Evolutionary conservation across 2,113 vertebrate species (phyloP).

Genomic region (Collichthys lucidus): DNA sequence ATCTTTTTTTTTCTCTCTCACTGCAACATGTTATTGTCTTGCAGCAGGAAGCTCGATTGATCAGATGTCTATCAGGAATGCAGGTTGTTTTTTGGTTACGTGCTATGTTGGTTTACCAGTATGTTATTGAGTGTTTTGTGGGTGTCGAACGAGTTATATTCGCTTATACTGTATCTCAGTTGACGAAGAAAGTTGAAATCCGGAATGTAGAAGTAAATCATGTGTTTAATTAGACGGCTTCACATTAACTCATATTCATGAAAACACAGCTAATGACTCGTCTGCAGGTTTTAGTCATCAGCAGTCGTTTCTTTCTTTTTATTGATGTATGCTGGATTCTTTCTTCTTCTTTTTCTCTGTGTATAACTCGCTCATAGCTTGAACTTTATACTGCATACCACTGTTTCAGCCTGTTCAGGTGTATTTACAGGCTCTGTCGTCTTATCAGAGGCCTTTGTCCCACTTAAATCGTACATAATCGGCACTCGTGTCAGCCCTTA

Average conservation of each 20-base stretch:
- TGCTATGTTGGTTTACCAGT: slow-evolving; percentile 4
- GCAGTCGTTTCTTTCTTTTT: slow-evolving; percentile 8
- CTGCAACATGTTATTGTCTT: not conserved
- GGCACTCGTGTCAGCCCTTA: not conserved
- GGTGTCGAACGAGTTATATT: slow-evolving; percentile 4
- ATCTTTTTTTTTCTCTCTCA: slow-evolving; percentile 8
- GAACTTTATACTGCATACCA: slow-evolving; percentile 12
- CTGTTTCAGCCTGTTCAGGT: slow-evolving; percentile 23
- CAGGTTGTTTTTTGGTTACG: not conserved
- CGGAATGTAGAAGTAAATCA: slow-evolving; percentile 20
- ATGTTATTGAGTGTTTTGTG: slow-evolving; percentile 23
- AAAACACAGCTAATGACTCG: not conserved
- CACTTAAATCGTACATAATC: not conserved
- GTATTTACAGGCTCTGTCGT: slow-evolving; percentile 15
- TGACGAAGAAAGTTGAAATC: slow-evolving; percentile 6
- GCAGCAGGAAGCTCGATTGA: not conserved
- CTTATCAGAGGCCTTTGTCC: slow-evolving; percentile 43
- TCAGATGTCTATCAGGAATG: slow-evolving; percentile 18
- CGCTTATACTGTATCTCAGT: not conserved
- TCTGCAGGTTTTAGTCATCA: slow-evolving; percentile 10
- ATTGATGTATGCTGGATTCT: slow-evolving; percentile 13
- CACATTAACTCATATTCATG: slow-evolving; percentile 2
- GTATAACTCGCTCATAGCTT: slow-evolving; percentile 20
- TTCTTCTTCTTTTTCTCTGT: not conserved
- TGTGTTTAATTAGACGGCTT: slow-evolving; percentile 18